A percentile compares a stretch with the other conserved stretches of the same genome.
Conservation (phyloP, 64 coral and sea anemone genomes). For the Acropora yongei region DNA sequence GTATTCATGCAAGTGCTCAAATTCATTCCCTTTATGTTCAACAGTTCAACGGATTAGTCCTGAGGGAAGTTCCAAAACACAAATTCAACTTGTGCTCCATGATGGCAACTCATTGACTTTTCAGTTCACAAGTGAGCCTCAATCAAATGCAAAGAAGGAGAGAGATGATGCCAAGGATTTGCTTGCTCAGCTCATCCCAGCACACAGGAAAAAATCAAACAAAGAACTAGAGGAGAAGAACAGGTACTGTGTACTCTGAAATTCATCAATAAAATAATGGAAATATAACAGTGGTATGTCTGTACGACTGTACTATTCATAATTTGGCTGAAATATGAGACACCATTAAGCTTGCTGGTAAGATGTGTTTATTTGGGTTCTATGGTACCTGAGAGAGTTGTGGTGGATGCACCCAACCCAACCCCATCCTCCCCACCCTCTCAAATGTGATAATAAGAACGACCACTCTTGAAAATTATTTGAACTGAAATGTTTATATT, state of each 20-base stretch:
- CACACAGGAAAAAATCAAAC: constrained; percentile 89
- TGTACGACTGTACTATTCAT: too few species aligned
- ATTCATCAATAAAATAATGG: too few species aligned
- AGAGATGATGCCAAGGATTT: constrained; percentile 95
- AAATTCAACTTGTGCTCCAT: constrained; percentile 89
- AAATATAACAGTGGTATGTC: too few species aligned
- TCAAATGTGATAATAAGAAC: too few species aligned
- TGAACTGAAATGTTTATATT: neutral
- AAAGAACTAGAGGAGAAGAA: constrained; percentile 98
- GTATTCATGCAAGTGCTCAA: neutral
- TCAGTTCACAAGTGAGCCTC: constrained; percentile 81
- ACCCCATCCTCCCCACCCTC: too few species aligned
- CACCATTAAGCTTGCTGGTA: too few species aligned
- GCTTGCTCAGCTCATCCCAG: constrained; percentile 91
- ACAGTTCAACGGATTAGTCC: constrained; percentile 98
- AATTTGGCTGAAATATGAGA: too few species aligned
- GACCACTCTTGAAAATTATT: too few species aligned
- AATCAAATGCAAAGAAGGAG: constrained; percentile 64
- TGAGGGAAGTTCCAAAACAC: constrained; percentile 91
- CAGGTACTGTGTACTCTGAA: constrained; percentile 39
- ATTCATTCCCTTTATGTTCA: neutral
- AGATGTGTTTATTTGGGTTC: too few species aligned
- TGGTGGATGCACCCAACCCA: too few species aligned
- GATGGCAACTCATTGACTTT: constrained; percentile 90
- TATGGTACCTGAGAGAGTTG: too few species aligned